phyloP scores from a whole-genome alignment of 2,113 vertebrate genomes.

The Heterotilapia buettikoferi region DNA sequence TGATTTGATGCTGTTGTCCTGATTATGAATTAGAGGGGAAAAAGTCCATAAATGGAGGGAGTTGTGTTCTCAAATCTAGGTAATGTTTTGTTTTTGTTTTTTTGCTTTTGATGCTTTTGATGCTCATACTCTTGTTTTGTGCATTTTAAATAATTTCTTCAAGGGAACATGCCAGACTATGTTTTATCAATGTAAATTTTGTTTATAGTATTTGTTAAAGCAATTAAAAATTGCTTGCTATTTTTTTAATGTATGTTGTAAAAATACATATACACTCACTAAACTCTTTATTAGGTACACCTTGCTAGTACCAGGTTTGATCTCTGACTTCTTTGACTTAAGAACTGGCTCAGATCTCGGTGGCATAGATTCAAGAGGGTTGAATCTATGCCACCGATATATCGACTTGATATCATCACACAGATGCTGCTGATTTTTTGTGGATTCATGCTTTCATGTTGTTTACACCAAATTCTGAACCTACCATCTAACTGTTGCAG shows the following conservation, averaged over 20 bases:
- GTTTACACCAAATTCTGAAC: neutral
- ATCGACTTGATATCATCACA: neutral
- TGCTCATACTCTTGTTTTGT: neutral
- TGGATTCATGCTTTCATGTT: neutral
- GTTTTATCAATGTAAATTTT: neutral
- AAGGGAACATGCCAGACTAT: neutral
- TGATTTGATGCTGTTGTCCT: neutral
- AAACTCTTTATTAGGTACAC: neutral
- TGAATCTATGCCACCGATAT: neutral
- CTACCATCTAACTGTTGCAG: neutral
- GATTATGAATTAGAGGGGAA: neutral
- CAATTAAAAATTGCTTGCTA: neutral
- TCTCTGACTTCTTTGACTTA: neutral
- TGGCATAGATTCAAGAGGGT: neutral
- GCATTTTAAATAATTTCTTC: neutral
- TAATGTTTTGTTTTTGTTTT: neutral
- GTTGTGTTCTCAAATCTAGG: neutral
- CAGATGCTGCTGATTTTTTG: neutral
- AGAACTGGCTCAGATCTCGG: neutral
- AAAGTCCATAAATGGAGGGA: neutral
- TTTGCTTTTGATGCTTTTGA: neutral
- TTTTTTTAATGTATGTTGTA: neutral
- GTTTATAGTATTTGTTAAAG: neutral
- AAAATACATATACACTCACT: neutral
- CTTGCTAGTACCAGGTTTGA: neutral